phyloP scores from a whole-genome alignment of 2,888 invertebrate genomes.

The Apamea epomidion region DNA sequence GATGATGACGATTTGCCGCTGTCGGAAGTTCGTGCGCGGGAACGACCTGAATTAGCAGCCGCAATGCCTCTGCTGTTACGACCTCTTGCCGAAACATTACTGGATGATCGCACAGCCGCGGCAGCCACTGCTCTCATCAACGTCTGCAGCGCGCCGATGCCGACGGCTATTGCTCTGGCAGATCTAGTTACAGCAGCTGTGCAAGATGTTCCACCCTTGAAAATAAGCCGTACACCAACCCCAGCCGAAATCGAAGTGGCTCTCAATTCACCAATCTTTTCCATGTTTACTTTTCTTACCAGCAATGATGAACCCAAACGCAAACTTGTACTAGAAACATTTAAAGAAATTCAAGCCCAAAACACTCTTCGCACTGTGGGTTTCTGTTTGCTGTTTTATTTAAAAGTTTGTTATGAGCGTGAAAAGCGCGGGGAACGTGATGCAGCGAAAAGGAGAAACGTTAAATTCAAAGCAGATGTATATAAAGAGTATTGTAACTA shows the following conservation, averaged over 20 bases:
- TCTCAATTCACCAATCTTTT: conserved; percentile 95
- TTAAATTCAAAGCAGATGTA: conserved; percentile 95
- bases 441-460: conserved; percentile 89
- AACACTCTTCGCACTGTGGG: conserved; percentile 93
- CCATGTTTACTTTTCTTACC: conserved; percentile 96
- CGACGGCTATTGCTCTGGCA: conserved; percentile 84
- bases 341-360: conserved; percentile 94
- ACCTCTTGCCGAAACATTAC: conserved; percentile 85
- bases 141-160: conserved; percentile 83
- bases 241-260: conserved; percentile 92
- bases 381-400: conserved; percentile 96
- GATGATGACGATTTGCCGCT: conserved; percentile 94
- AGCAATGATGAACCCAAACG: conserved; percentile 93
- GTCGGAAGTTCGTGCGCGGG: conserved; percentile 93
- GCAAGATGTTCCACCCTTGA: conserved; percentile 88
- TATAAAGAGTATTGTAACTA: conserved; percentile 97
- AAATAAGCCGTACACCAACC: conserved; percentile 87
- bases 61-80: conserved; percentile 85
- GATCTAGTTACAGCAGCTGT: conserved; percentile 86
- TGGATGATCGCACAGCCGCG: conserved; percentile 84
- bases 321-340: conserved; percentile 94
- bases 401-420: conserved; percentile 93
- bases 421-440: conserved; percentile 87
- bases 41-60: conserved; percentile 90
- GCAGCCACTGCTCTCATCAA: conserved; percentile 84